These are phyloP conservation scores for Rhynchomys soricoides DNA, from an alignment of 2,113 vertebrate genomes.

Conservation along the genomic window DNA sequence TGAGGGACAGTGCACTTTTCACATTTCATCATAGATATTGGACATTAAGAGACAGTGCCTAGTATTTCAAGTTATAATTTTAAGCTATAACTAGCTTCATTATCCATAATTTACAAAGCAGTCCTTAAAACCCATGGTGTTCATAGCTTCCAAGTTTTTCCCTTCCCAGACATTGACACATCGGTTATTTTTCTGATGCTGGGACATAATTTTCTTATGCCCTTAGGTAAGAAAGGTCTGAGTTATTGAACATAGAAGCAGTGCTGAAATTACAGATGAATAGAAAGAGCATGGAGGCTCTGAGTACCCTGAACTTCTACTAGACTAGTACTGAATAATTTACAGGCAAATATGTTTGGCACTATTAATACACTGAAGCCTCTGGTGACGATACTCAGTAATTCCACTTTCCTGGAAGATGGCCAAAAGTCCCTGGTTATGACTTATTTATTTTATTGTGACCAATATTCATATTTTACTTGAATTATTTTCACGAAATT, in stretches of 20 bases:
- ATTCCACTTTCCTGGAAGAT: conserved; percentile 15
- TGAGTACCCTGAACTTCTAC: neutral
- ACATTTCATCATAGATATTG: neutral
- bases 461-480: neutral
- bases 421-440: neutral
- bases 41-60: neutral
- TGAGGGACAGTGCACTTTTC: neutral
- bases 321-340: neutral
- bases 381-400: neutral
- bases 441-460: neutral
- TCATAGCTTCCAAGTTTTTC: neutral
- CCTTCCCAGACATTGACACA: neutral
- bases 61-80: neutral
- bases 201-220: neutral
- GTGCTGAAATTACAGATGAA: neutral
- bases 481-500: neutral
- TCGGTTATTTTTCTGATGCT: neutral
- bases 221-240: neutral
- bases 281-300: neutral
- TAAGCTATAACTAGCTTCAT: neutral
- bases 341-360: neutral
- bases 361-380: neutral
- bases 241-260: neutral
- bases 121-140: neutral
- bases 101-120: neutral